A percentile compares a stretch with the other conserved stretches of the same genome.
phyloP scores from a whole-genome alignment of 2,888 invertebrate species.

The Nomada lathburiana region DNA sequence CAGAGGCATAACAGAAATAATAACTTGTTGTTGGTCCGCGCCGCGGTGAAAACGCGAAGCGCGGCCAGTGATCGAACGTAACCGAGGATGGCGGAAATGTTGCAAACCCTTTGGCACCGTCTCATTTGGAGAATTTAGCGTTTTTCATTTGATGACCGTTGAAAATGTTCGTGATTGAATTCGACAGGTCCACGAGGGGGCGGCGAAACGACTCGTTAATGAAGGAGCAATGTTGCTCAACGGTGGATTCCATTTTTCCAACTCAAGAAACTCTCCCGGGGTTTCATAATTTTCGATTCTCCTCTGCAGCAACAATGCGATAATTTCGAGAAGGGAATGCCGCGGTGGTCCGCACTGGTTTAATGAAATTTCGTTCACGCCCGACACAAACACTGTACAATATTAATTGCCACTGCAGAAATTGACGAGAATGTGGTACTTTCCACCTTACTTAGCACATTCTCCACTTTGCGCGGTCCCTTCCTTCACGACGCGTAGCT shows the following conservation, averaged over 20 bases:
- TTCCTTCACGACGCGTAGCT: not conserved
- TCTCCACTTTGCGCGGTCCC: not conserved
- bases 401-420: too few species aligned
- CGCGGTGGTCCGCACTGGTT: not conserved
- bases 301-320: not conserved
- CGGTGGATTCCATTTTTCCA: slow-evolving; percentile 9
- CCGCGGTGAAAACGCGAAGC: slow-evolving; percentile 17
- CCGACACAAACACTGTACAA: too few species aligned
- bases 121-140: slow-evolving; percentile 13
- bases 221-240: slow-evolving; percentile 22
- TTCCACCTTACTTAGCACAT: not conserved
- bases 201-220: not conserved
- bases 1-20: slow-evolving; percentile 55
- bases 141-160: not conserved
- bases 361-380: not conserved
- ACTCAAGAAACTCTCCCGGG: slow-evolving; percentile 5
- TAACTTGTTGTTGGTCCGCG: slow-evolving; percentile 37
- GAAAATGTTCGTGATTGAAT: too few species aligned
- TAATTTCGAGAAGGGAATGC: not conserved
- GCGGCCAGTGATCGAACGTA: slow-evolving; percentile 12
- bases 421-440: not conserved
- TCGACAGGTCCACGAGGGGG: not conserved
- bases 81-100: slow-evolving; percentile 29
- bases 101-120: slow-evolving; percentile 9
- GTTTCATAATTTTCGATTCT: slow-evolving; percentile 1